Evolutionary conservation across 2,888 invertebrate species (phyloP).

Genomic region (Ceramica pisi): DNA sequence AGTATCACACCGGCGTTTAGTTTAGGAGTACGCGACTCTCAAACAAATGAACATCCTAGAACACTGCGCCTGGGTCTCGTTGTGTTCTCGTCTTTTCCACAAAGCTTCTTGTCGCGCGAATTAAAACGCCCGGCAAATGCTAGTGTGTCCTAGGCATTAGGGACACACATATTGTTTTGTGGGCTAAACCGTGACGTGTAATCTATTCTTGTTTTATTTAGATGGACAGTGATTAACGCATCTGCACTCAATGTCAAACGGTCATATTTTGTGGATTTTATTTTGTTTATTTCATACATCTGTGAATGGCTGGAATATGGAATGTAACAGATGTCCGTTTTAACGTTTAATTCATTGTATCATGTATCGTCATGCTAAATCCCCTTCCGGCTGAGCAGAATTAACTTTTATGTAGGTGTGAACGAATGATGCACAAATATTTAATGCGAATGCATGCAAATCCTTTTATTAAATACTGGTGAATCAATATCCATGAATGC

Average conservation of each 20-base stretch:
- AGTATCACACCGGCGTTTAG: slow-evolving; percentile 2
- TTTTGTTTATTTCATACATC: slow-evolving; percentile 37
- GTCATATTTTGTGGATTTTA: slow-evolving; percentile 50
- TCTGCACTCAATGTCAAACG: slow-evolving; percentile 68
- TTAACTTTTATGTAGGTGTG: slow-evolving; percentile 5
- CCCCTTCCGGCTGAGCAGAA: slow-evolving; percentile 23
- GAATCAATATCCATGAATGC: background rate
- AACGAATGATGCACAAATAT: slow-evolving; percentile 1
- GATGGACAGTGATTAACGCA: slow-evolving; percentile 76
- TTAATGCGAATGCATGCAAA: background rate
- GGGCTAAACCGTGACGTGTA: slow-evolving; percentile 65
- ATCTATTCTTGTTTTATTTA: slow-evolving; percentile 76
- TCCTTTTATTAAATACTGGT: background rate
- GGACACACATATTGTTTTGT: slow-evolving; percentile 53
- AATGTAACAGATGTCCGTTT: slow-evolving; percentile 39
- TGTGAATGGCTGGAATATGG: slow-evolving; percentile 38
- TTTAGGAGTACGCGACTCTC: background rate
- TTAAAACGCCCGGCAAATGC: background rate
- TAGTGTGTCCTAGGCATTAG: slow-evolving; percentile 21
- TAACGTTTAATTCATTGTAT: slow-evolving; percentile 35
- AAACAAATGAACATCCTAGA: background rate
- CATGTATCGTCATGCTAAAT: slow-evolving; percentile 30
- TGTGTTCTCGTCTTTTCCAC: background rate
- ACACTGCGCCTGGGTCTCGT: background rate
- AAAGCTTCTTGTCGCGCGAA: background rate